Evolutionary conservation across 2,888 invertebrate species (phyloP).

Genomic region (Dicycla oo): DNA sequence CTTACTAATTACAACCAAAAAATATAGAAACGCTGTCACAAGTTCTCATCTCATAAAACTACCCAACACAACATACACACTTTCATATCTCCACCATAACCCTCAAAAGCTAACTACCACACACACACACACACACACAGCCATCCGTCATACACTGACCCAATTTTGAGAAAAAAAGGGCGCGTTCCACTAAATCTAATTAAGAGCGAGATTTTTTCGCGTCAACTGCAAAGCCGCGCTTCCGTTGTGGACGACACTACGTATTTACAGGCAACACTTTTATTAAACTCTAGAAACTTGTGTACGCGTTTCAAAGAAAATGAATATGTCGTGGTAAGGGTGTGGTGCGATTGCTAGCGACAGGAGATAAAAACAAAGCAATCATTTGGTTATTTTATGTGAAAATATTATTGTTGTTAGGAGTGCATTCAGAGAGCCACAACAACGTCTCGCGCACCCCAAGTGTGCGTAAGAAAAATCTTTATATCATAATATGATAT

Average conservation of each 20-base stretch:
- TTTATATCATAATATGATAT: too few species aligned
- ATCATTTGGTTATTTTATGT: background rate
- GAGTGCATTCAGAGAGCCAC: too few species aligned
- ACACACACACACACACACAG: conserved; percentile 19
- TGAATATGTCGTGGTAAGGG: conserved; percentile 62
- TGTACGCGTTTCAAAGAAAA: conserved; percentile 66
- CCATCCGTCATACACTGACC: conserved; percentile 51
- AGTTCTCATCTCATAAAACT: conserved; percentile 14
- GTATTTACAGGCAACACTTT: conserved; percentile 69
- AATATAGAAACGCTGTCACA: background rate
- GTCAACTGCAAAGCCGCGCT: conserved; percentile 34
- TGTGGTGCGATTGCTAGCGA: conserved; percentile 13
- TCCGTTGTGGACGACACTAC: conserved; percentile 58
- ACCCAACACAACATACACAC: conserved; percentile 9
- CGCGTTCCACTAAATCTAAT: conserved; percentile 53
- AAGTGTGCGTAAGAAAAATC: too few species aligned
- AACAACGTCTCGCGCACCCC: too few species aligned
- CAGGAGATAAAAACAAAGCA: background rate
- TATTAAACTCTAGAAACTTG: conserved; percentile 71
- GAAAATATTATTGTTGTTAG: too few species aligned
- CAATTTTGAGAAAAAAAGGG: conserved; percentile 58
- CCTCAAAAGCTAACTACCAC: conserved; percentile 34
- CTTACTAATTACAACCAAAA: conserved; percentile 15
- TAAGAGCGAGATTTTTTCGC: conserved; percentile 56
- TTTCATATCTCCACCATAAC: conserved; percentile 13